Evolutionary conservation across 2,797 vertebrate genomes (phyloP), one percentile per base, ranked within the genome.

Genomic region (Octomys mimax): DNA sequence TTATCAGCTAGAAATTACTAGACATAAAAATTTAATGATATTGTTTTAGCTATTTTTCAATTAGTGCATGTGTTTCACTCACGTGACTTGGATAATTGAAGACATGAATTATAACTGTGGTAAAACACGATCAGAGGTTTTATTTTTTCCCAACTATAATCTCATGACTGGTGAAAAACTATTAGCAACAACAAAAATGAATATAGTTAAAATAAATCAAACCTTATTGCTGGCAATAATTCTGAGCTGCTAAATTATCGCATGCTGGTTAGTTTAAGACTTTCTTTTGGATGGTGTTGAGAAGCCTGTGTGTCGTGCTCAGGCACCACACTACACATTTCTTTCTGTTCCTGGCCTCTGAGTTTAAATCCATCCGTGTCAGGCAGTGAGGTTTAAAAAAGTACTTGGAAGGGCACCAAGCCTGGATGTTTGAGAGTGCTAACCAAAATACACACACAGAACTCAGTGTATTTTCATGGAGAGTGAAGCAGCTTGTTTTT

Each of bases 1-100:
- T 91, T 96, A 96, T 95, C 91, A 95, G 66, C 75, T 92, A 97
- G 84, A 92, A 95, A 95, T 96, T 85, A 89, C 49, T 89, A 59
- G 62, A 91, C n/a, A 89, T 94, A 95, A 95, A 96, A 94, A 89
- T 77, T 87, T 82, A 96, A 89, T 71, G 83, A 78, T 81, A 94
- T 78, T 89, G 36, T 92, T 73, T 66, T 83, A 81, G 81, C 64
- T 96, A 73, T 94, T 97, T 97, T 97, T 96, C 71, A 88, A 80
- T 97, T 95, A 95, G 83, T 82, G n/a, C 57, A 1, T 96, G 46
- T 87, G 59, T 93, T 95, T 96, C 77, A 86, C 42, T 97, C 68
- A 90, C 33, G 96, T 83, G 91, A 95, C 36, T 95, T 93, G 59
- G 61, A 92, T 96, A 92, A 73, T 70, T 92, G 57, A 96, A 42